Conservation (phyloP, 2,888 invertebrate genomes). For the Smittia sp. region DNA sequence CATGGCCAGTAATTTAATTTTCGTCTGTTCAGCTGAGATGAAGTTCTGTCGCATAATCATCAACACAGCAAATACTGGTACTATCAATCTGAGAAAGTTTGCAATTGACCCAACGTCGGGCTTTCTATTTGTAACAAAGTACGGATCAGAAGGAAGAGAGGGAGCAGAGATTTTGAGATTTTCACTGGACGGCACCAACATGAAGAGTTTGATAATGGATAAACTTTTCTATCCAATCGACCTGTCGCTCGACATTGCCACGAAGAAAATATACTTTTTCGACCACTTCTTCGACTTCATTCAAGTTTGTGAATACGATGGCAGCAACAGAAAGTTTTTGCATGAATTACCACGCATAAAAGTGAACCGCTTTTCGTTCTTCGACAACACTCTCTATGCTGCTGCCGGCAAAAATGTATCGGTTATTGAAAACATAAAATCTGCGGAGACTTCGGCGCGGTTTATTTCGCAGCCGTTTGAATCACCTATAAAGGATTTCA, state of each 20-base stretch:
- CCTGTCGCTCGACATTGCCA: slow-evolving; percentile 69
- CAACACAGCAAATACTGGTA: slow-evolving; percentile 56
- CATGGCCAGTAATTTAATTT: slow-evolving; percentile 67
- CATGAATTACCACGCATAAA: slow-evolving; percentile 47
- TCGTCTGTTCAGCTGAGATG: slow-evolving; percentile 65
- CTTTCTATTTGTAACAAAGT: slow-evolving; percentile 73
- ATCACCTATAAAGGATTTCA: slow-evolving; percentile 15
- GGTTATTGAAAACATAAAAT: not conserved
- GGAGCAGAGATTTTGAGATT: slow-evolving; percentile 64
- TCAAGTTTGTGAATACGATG: slow-evolving; percentile 75
- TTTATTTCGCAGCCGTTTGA: slow-evolving; percentile 1
- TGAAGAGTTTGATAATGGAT: slow-evolving; percentile 60
- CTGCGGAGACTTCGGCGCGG: not conserved
- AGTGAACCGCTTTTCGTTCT: slow-evolving; percentile 26
- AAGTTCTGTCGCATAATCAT: slow-evolving; percentile 67
- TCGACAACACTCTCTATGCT: slow-evolving; percentile 24
- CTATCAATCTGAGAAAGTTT: slow-evolving; percentile 69
- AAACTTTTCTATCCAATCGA: slow-evolving; percentile 77
- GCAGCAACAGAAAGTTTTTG: slow-evolving; percentile 62
- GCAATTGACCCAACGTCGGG: slow-evolving; percentile 73
- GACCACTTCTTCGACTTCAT: slow-evolving; percentile 77
- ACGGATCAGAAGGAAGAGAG: slow-evolving; percentile 58
- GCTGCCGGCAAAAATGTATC: not conserved
- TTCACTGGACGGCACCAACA: slow-evolving; percentile 62
- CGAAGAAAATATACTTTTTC: slow-evolving; percentile 72